Conservation (phyloP, 2,888 invertebrate species). For the Lithodes maja region DNA sequence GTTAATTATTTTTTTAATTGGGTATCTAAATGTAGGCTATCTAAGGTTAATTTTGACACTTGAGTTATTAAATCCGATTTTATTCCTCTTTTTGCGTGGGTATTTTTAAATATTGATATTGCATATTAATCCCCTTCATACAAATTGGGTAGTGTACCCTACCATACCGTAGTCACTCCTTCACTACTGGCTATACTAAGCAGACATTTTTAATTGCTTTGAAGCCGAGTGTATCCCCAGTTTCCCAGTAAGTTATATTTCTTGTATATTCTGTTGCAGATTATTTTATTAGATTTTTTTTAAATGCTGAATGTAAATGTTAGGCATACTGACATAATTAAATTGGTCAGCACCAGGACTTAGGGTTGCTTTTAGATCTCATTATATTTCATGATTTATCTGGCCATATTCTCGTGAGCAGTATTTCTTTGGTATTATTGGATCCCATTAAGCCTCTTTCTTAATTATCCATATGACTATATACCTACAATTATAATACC, state of each 20-base stretch:
- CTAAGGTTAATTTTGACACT: too few relatives aligned
- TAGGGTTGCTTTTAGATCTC: slow-evolving; percentile 60
- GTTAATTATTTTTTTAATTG: too few relatives aligned
- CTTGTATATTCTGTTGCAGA: neutral
- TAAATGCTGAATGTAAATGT: slow-evolving; percentile 16
- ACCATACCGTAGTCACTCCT: slow-evolving; percentile 56
- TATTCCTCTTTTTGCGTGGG: too few relatives aligned
- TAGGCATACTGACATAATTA: slow-evolving; percentile 23
- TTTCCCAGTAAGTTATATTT: slow-evolving; percentile 39
- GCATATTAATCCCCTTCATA: too few relatives aligned
- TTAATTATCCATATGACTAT: too few relatives aligned
- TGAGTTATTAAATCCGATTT: too few relatives aligned
- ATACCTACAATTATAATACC: too few relatives aligned
- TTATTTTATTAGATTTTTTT: slow-evolving; percentile 7
- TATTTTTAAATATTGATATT: too few relatives aligned
- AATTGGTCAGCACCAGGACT: slow-evolving; percentile 29
- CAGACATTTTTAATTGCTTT: slow-evolving; percentile 42
- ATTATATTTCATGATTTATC: slow-evolving; percentile 47
- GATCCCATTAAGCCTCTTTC: too few relatives aligned
- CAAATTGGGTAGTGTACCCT: neutral
- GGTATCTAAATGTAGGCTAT: too few relatives aligned
- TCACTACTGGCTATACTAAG: slow-evolving; percentile 41
- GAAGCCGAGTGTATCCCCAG: slow-evolving; percentile 35
- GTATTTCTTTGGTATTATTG: too few relatives aligned
- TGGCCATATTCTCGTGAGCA: too few relatives aligned